Evolutionary conservation across 2,797 vertebrate species (phyloP), one percentile per base, ranked within the genome.

Genomic region (Centroberyx gerrardi): DNA sequence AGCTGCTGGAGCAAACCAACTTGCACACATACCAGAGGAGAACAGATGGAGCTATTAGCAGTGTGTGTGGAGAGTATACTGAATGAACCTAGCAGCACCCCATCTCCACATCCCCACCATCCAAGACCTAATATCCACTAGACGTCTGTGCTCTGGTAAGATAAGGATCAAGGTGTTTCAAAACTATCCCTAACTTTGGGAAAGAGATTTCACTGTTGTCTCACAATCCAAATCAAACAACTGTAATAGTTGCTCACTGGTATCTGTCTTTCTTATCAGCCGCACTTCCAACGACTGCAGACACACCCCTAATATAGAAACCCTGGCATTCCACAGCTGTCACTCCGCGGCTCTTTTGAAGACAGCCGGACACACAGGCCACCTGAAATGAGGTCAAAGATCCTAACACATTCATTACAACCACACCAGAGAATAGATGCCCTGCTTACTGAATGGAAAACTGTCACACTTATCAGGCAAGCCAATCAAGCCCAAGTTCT

Each of bases 271-370:
- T 58, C 83, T 90, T 91, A 89, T 93, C 89, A 71, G 78, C 33
- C 40, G 54, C 40, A 46, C 73, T 85, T 61, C 49, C n/a, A 28
- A 65, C 49, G 46, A 42, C 49, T 15, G 58, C 65, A 18, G 87
- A 80, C 93, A 88, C 90, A 68, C 87, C 87, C 87, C 61, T 86
- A 73, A 69, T 79, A 84, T 80, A 85, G 90, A 90, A 89, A 91
- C 87, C 83, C 33, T 0, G 0, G 46, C 83, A 83, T 77, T 80
- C 87, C 56, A 28, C 67, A 62, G 83, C 62, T 87, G 81, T 75
- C 62, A 38, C 38, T 17, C 42, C 9, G 40, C 38, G 60, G 40
- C 61, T 51, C 48, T 48, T 62, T 48, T 69, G 77, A 74, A 52
- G 66, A 62, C 55, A 75, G 73, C 62, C 2, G 31, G 48, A 1